Conservation (phyloP, 1,140 invertebrate species). For the Scylla paramamosain region DNA sequence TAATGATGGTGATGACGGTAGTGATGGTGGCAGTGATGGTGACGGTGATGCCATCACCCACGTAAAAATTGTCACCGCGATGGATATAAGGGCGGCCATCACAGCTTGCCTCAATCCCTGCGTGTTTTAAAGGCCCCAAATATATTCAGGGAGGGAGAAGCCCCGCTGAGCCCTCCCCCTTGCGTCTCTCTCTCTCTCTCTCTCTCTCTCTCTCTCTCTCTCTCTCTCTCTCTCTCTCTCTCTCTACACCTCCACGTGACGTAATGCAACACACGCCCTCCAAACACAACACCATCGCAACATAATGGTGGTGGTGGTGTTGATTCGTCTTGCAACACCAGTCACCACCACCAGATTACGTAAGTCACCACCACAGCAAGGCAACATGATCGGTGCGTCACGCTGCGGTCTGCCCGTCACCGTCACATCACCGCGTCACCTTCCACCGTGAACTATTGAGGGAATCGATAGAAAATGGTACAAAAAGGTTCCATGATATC, state of each 20-base stretch:
- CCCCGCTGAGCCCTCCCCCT: background rate
- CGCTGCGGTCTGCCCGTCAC: too few species aligned
- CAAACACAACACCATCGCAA: background rate
- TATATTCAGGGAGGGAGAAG: background rate
- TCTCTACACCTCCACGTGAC: too few species aligned
- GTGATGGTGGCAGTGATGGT: background rate
- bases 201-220: constrained; percentile 20
- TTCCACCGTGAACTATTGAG: too few species aligned
- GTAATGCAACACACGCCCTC: background rate
- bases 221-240: constrained; percentile 16
- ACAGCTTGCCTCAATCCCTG: background rate
- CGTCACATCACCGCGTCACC: too few species aligned
- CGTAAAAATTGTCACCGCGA: background rate
- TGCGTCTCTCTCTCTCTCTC: background rate
- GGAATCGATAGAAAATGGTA: too few species aligned
- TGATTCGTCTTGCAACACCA: too few species aligned
- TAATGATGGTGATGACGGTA: background rate
- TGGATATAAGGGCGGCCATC: background rate
- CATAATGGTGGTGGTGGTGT: too few species aligned
- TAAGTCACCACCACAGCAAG: too few species aligned
- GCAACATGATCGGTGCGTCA: too few species aligned
- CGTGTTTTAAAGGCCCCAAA: background rate
- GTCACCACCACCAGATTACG: too few species aligned
- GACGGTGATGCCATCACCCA: background rate
- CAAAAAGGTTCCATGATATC: too few species aligned